These are phyloP conservation scores for Bugulina stolonifera DNA, from an alignment of 2,888 invertebrate genomes.

Conservation along the genomic window DNA sequence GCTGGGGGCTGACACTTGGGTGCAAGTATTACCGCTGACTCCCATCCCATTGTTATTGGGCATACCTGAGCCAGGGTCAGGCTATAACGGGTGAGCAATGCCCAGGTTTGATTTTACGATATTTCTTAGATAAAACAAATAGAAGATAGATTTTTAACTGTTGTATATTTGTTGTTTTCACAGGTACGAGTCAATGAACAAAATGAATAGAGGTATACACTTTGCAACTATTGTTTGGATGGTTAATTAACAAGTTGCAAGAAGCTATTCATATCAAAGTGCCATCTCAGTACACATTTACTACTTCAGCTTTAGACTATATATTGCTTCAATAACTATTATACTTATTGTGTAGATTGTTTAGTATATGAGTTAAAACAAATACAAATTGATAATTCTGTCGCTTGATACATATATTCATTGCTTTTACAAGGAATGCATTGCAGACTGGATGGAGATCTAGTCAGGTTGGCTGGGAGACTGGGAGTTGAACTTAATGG, in stretches of 20 bases:
- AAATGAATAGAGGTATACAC: not conserved
- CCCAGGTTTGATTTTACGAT: constrained; percentile 14
- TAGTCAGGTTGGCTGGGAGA: too few species aligned
- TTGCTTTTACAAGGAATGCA: not conserved
- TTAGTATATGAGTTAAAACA: constrained; percentile 3
- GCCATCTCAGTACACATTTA: constrained; percentile 19
- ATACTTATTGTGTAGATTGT: constrained; percentile 14
- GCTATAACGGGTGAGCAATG: constrained; percentile 15
- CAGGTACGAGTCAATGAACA: constrained; percentile 23
- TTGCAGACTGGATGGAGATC: not conserved
- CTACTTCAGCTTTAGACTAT: not conserved
- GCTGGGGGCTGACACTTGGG: not conserved
- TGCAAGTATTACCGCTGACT: constrained; percentile 11
- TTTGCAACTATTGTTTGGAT: not conserved
- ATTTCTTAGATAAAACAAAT: not conserved
- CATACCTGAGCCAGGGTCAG: not conserved
- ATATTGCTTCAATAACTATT: not conserved
- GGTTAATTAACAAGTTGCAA: constrained; percentile 21
- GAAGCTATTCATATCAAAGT: not conserved
- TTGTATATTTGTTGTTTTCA: constrained; percentile 11
- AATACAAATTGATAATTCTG: constrained; percentile 18
- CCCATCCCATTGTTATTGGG: constrained; percentile 1
- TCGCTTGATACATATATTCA: not conserved
- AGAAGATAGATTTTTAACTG: not conserved
- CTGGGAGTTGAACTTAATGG: too few species aligned